Percentiles rank a stretch among this genome's conserved stretches.
These are phyloP conservation scores for Leptatherina wallacei DNA, from an alignment of 2,797 vertebrate genomes.

Conservation along the genomic window DNA sequence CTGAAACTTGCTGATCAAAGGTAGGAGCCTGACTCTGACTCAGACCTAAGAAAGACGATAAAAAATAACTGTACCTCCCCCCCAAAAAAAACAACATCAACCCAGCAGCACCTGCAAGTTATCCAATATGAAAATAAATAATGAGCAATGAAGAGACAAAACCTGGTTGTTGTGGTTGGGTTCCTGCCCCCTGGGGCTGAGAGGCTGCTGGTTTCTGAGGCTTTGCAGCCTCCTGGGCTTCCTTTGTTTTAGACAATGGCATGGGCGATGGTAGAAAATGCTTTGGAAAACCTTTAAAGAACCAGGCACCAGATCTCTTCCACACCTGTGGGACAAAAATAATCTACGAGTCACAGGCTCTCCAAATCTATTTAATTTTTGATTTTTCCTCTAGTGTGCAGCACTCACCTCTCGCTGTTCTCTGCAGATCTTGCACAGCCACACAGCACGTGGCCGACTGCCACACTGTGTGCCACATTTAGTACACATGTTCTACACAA, in stretches of 20 bases:
- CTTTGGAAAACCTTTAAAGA: constrained; percentile 98
- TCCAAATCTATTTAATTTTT: background rate
- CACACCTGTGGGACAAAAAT: constrained; percentile 86
- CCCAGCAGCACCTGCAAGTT: background rate
- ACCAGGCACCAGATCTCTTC: constrained; percentile 98
- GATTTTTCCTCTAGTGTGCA: background rate
- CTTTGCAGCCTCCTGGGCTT: constrained; percentile 54
- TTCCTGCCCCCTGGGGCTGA: constrained; percentile 60
- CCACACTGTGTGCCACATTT: constrained; percentile 93
- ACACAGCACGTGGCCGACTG: constrained; percentile 89
- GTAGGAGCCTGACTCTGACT: constrained; percentile 46
- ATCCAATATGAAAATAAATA: background rate
- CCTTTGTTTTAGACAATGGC: constrained; percentile 87
- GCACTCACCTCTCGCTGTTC: constrained; percentile 95
- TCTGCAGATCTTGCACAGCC: constrained; percentile 98
- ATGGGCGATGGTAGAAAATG: constrained; percentile 93
- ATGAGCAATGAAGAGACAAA: background rate
- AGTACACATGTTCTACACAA: constrained; percentile 91
- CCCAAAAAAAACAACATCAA: background rate
- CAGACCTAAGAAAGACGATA: constrained; percentile 64
- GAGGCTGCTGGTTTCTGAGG: constrained; percentile 43
- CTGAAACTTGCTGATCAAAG: constrained; percentile 69
- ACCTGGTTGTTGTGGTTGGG: constrained; percentile 47
- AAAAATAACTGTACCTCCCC: background rate
- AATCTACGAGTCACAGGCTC: background rate